Percentiles rank a stretch among this genome's conserved stretches.
Evolutionary conservation across 2,888 invertebrate genomes (phyloP).

Genomic region (Cantharis nigra): DNA sequence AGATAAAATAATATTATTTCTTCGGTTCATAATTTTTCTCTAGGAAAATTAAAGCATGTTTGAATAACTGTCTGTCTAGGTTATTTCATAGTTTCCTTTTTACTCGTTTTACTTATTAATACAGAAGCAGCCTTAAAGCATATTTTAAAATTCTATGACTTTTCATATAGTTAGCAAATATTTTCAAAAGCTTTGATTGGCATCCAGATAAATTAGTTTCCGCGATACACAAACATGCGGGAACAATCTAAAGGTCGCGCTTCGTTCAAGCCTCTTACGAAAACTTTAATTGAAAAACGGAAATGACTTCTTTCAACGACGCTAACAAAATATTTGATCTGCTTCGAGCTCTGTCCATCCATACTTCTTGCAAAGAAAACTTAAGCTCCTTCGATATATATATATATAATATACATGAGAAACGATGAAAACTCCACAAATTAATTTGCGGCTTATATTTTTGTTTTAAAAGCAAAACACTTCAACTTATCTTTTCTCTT

Average conservation of each 20-base stretch:
- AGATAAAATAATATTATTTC: neutral
- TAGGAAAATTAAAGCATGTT: neutral
- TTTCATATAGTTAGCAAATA: constrained; percentile 36
- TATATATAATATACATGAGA: neutral
- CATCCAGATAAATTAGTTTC: constrained; percentile 43
- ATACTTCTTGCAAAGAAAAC: constrained; percentile 12
- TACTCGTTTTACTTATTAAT: neutral
- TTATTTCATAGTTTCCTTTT: neutral
- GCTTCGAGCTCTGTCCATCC: constrained; percentile 18
- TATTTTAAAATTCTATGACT: constrained; percentile 28
- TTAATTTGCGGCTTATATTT: constrained; percentile 21
- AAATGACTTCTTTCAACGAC: constrained; percentile 35
- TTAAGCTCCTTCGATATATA: constrained; percentile 13
- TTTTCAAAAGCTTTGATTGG: constrained; percentile 42
- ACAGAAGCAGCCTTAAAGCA: constrained; percentile 16
- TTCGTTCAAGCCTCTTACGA: constrained; percentile 37
- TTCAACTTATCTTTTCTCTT: constrained; percentile 1
- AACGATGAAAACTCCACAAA: constrained; percentile 15
- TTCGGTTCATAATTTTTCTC: neutral
- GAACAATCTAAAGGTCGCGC: constrained; percentile 29
- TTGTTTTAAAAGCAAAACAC: constrained; percentile 6
- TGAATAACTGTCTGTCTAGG: neutral
- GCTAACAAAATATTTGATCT: constrained; percentile 30
- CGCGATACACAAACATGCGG: constrained; percentile 40
- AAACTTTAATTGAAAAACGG: constrained; percentile 44